These are phyloP conservation scores for Pontoporia blainvillei DNA, from an alignment of 2,113 vertebrate genomes.

Conservation along the genomic window DNA sequence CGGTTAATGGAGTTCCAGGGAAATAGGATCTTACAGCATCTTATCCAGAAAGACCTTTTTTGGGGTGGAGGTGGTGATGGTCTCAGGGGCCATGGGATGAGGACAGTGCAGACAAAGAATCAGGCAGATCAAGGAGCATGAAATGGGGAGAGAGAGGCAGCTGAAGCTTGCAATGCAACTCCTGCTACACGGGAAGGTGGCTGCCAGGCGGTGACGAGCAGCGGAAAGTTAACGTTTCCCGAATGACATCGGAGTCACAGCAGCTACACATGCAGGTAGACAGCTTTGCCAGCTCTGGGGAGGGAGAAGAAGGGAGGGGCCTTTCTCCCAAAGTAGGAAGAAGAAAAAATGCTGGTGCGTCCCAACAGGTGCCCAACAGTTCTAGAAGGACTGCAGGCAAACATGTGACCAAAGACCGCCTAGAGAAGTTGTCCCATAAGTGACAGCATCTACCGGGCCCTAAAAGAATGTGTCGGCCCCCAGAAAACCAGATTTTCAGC, in stretches of 20 bases:
- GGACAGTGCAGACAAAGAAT: neutral
- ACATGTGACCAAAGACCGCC: neutral
- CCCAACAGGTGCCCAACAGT: neutral
- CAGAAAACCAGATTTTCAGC: neutral
- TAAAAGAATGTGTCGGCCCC: neutral
- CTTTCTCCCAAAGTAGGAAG: neutral
- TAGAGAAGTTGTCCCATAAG: neutral
- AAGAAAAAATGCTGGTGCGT: neutral
- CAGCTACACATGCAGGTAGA: neutral
- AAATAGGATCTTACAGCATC: neutral
- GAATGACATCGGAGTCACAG: neutral
- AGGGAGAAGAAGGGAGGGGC: neutral
- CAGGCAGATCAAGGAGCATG: neutral
- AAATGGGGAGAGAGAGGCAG: neutral
- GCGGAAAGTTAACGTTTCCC: neutral
- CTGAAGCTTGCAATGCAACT: neutral
- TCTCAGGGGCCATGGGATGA: neutral
- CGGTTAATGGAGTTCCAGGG: neutral
- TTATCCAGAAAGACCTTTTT: neutral
- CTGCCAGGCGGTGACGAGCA: neutral
- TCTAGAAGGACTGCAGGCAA: neutral
- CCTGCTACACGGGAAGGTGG: neutral
- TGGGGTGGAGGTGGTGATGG: neutral
- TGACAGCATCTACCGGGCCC: neutral
- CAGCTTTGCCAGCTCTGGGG: neutral